Evolutionary conservation across 35 echinoderm and acorn worm genomes (phyloP).

Genomic region (Diadema setosum): DNA sequence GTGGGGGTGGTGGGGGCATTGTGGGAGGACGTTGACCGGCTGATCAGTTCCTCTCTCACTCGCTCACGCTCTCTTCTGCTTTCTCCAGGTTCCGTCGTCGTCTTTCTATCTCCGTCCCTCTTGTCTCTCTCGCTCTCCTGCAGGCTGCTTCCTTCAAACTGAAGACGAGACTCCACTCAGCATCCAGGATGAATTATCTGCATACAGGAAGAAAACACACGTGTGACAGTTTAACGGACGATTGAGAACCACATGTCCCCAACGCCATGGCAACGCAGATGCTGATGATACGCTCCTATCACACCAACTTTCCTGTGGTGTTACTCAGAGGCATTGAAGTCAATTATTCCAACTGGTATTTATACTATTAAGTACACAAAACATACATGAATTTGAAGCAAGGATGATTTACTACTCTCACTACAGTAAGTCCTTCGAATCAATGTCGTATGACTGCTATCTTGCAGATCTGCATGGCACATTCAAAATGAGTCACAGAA

Average conservation of each 20-base stretch:
- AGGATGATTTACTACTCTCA: too few species aligned
- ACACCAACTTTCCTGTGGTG: too few species aligned
- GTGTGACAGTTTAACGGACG: not conserved
- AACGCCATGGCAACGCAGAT: not conserved
- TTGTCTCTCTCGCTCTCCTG: not conserved
- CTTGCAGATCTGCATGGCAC: too few species aligned
- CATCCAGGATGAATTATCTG: not conserved
- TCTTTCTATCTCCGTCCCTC: too few species aligned
- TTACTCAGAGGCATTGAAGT: too few species aligned
- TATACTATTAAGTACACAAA: too few species aligned
- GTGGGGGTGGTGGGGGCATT: conserved; percentile 72
- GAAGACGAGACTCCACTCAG: not conserved
- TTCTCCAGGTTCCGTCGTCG: too few species aligned
- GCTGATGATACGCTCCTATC: not conserved
- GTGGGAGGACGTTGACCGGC: not conserved
- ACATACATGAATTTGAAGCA: too few species aligned
- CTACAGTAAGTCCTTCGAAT: too few species aligned
- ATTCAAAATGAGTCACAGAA: too few species aligned
- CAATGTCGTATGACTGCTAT: too few species aligned
- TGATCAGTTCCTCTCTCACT: not conserved
- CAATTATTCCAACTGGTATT: too few species aligned
- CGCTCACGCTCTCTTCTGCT: not conserved
- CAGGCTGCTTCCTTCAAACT: not conserved
- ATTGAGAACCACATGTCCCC: not conserved
- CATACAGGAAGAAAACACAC: not conserved